These are phyloP conservation scores for Oryzias dopingdopingensis DNA, from an alignment of 2,797 vertebrate species.

Conservation along the genomic window DNA sequence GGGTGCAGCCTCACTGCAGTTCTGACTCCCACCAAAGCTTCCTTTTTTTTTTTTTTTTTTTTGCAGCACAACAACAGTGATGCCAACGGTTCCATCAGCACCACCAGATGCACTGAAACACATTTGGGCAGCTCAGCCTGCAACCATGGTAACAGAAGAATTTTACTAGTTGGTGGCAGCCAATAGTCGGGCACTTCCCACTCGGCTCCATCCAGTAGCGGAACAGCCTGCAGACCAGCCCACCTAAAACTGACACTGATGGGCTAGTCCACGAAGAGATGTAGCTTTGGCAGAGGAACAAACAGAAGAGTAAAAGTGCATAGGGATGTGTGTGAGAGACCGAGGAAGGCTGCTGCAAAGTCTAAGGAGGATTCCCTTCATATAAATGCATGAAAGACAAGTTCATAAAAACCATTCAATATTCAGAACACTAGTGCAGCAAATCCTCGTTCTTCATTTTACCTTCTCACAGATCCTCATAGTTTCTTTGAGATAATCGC, in stretches of 20 bases:
- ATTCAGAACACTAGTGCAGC: conserved; percentile 41
- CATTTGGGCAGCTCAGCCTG: conserved; percentile 85
- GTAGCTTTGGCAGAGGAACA: conserved; percentile 62
- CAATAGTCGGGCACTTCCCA: conserved; percentile 80
- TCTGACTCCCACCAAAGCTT: conserved; percentile 54
- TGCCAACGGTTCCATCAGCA: conserved; percentile 73
- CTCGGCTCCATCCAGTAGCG: conserved; percentile 75
- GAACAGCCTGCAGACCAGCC: conserved; percentile 77
- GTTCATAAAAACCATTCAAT: conserved; percentile 42
- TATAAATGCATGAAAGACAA: conserved; percentile 15
- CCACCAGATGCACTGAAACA: conserved; percentile 71
- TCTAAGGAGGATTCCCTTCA: conserved; percentile 66
- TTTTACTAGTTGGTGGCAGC: conserved; percentile 82
- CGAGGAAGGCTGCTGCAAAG: conserved; percentile 49
- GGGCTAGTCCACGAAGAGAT: conserved; percentile 60
- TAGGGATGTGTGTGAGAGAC: conserved; percentile 28
- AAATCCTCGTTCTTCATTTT: conserved; percentile 31
- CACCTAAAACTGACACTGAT: conserved; percentile 72
- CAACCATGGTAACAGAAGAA: conserved; percentile 86
- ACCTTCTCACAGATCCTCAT: conserved; percentile 4
- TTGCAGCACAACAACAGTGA: conserved; percentile 48
- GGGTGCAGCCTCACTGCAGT: conserved; percentile 62
- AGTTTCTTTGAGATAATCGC: neutral
- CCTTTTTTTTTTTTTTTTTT: conserved; percentile 13
- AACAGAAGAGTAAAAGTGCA: conserved; percentile 39